These are phyloP conservation scores for Laticauda colubrina DNA, from an alignment of 2,113 vertebrate species.

Conservation along the genomic window DNA sequence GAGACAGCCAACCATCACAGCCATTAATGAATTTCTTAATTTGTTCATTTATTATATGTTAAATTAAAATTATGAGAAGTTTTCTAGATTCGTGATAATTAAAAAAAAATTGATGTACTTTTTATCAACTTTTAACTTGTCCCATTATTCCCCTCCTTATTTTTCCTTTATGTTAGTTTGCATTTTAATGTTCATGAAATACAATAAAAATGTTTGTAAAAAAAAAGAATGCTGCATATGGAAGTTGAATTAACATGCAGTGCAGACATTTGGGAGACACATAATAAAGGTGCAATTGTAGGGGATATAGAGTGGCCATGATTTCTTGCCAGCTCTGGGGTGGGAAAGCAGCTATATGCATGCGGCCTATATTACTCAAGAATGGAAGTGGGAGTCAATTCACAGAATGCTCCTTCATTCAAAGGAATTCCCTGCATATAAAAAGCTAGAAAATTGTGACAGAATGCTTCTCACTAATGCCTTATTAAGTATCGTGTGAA, in stretches of 20 bases:
- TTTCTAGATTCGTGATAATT: background rate
- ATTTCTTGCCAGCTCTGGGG: background rate
- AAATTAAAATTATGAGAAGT: background rate
- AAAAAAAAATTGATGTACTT: background rate
- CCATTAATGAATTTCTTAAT: background rate
- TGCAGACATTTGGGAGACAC: background rate
- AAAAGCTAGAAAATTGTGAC: background rate
- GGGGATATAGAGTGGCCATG: background rate
- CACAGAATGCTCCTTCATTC: background rate
- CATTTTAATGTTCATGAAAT: background rate
- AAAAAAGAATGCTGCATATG: background rate
- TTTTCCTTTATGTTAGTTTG: background rate
- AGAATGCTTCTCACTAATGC: background rate
- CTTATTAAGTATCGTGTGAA: background rate
- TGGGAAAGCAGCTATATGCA: background rate
- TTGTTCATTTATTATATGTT: background rate
- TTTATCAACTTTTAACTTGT: background rate
- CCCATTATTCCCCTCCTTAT: background rate
- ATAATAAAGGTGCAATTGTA: background rate
- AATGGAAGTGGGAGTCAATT: background rate
- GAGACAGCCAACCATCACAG: background rate
- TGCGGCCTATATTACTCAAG: background rate
- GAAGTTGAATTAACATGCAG: background rate
- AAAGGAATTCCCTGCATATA: background rate
- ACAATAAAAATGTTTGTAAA: background rate